Evolutionary conservation across 2,888 invertebrate genomes (phyloP).

Genomic region (Trypoxylon attenuatum): DNA sequence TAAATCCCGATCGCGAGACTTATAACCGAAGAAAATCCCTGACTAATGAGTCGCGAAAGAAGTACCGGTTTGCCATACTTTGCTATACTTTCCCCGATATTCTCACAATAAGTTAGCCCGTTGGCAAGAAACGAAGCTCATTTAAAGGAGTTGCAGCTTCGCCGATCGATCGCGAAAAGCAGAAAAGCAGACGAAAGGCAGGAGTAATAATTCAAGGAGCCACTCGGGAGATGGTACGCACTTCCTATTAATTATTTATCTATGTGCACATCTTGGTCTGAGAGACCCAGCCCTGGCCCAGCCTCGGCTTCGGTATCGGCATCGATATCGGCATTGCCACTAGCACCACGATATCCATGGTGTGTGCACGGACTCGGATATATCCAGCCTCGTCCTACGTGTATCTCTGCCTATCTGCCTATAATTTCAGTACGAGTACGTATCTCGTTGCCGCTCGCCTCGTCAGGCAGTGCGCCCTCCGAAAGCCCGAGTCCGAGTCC

Average conservation of each 20-base stretch:
- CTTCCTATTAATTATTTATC: constrained; percentile 18
- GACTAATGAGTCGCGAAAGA: background rate
- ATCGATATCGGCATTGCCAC: too few species aligned
- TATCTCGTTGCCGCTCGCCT: constrained; percentile 44
- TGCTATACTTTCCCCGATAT: background rate
- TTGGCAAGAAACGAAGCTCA: background rate
- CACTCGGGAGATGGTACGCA: background rate
- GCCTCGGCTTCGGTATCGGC: too few species aligned
- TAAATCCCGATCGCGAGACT: background rate
- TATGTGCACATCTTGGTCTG: background rate
- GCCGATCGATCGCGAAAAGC: background rate
- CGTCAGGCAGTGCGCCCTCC: constrained; percentile 51
- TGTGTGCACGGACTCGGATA: too few species aligned
- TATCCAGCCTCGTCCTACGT: constrained; percentile 47
- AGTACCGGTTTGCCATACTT: background rate
- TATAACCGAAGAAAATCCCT: background rate
- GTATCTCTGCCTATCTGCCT: constrained; percentile 53
- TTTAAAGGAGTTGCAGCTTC: too few species aligned
- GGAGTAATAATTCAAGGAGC: background rate
- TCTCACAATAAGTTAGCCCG: too few species aligned
- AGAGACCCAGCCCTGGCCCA: too few species aligned
- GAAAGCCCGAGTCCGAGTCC: too few species aligned
- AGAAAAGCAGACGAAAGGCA: background rate
- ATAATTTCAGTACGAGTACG: constrained; percentile 50
- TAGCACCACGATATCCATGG: too few species aligned